Evolutionary conservation across 2,113 vertebrate genomes (phyloP).

Genomic region (Pteronura brasiliensis): DNA sequence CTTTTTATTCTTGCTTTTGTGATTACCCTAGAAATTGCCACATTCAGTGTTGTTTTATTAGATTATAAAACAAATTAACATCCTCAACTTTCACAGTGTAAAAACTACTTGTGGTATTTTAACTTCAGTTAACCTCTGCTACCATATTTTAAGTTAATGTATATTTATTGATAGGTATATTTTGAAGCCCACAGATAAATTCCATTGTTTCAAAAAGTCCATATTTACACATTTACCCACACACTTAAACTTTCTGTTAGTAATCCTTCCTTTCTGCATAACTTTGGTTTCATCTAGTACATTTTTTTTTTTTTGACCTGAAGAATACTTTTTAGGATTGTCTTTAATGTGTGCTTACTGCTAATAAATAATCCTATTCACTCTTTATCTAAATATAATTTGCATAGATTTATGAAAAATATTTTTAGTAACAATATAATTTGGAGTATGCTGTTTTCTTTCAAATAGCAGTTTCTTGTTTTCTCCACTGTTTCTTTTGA

Average conservation of each 20-base stretch:
- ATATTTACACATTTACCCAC: not conserved
- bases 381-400: not conserved
- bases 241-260: not conserved
- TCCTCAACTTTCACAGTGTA: not conserved
- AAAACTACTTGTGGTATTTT: not conserved
- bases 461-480: not conserved
- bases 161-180: not conserved
- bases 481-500: not conserved
- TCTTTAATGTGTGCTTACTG: not conserved
- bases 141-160: not conserved
- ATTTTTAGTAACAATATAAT: not conserved
- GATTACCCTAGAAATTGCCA: not conserved
- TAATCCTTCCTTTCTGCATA: not conserved
- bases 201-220: not conserved
- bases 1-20: not conserved
- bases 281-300: not conserved
- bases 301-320: not conserved
- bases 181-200: not conserved
- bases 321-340: not conserved
- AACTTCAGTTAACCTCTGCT: not conserved
- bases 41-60: not conserved
- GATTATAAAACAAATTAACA: not conserved
- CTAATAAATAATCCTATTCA: not conserved
- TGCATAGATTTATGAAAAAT: not conserved
- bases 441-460: not conserved